Percentiles rank a stretch among this genome's conserved stretches.
Evolutionary conservation across 2,797 vertebrate genomes (phyloP).

Genomic region (Anniella stebbinsi): DNA sequence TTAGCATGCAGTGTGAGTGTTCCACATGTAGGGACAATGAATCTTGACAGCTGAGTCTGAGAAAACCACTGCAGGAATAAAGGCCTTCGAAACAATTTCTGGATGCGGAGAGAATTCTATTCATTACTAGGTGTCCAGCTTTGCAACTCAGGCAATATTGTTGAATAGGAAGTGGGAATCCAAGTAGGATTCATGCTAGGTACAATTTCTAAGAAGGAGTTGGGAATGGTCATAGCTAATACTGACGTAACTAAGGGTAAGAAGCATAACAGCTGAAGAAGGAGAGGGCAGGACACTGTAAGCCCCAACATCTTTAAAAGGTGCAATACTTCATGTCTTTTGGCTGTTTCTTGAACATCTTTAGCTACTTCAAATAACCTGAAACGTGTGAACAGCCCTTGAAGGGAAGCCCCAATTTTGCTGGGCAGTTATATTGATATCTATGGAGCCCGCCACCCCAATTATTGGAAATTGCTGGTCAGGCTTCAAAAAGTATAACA

Average conservation of each 20-base stretch:
- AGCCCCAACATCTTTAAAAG: neutral
- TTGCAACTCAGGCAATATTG: neutral
- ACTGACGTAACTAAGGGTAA: neutral
- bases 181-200: neutral
- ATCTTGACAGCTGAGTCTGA: neutral
- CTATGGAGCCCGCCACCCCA: neutral
- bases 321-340: neutral
- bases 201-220: neutral
- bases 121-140: neutral
- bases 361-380: neutral
- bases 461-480: neutral
- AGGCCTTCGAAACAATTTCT: neutral
- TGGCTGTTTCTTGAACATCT: neutral
- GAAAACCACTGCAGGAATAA: neutral
- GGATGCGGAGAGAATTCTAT: neutral
- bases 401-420: neutral
- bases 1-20: neutral
- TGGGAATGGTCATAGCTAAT: neutral
- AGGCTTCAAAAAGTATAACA: neutral
- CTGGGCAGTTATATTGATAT: neutral
- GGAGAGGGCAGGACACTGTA: neutral
- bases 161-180: neutral
- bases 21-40: constrained; percentile 2
- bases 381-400: neutral
- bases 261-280: neutral